Conservation (phyloP, 2,113 vertebrate genomes). For the Bubo blakistoni region DNA sequence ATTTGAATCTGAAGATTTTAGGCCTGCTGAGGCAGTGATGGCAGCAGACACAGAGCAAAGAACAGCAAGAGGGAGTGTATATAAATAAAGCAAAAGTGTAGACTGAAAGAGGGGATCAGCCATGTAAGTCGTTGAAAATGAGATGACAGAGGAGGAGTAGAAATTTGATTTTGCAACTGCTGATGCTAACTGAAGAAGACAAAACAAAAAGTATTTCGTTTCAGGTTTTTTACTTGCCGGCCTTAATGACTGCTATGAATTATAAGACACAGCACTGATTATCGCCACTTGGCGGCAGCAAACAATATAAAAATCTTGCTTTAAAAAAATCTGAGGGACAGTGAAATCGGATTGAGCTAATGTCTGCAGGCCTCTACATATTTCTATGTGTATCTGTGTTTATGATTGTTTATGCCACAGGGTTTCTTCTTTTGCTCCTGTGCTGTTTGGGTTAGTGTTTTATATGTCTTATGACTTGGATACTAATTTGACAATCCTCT, state of each 20-base stretch:
- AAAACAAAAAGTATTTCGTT: neutral
- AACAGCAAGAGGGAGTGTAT: neutral
- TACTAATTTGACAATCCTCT: neutral
- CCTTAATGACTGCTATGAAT: neutral
- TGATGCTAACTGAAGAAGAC: neutral
- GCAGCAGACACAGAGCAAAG: neutral
- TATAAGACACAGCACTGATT: neutral
- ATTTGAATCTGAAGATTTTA: neutral
- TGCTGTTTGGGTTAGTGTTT: neutral
- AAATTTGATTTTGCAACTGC: neutral
- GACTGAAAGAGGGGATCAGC: neutral
- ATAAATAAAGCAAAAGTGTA: neutral
- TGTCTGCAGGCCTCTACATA: neutral
- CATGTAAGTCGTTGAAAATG: neutral
- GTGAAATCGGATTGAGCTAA: neutral
- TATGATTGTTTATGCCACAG: neutral
- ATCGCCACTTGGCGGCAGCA: constrained; percentile 60
- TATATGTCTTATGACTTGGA: neutral
- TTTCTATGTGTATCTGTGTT: neutral
- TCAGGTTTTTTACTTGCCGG: neutral
- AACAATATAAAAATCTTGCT: neutral
- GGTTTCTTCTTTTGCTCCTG: neutral
- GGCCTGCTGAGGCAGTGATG: neutral
- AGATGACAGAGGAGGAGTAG: neutral
- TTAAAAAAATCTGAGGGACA: neutral